phyloP scores from a whole-genome alignment of 2,113 vertebrate genomes.

The Pelecanoides urinatrix region DNA sequence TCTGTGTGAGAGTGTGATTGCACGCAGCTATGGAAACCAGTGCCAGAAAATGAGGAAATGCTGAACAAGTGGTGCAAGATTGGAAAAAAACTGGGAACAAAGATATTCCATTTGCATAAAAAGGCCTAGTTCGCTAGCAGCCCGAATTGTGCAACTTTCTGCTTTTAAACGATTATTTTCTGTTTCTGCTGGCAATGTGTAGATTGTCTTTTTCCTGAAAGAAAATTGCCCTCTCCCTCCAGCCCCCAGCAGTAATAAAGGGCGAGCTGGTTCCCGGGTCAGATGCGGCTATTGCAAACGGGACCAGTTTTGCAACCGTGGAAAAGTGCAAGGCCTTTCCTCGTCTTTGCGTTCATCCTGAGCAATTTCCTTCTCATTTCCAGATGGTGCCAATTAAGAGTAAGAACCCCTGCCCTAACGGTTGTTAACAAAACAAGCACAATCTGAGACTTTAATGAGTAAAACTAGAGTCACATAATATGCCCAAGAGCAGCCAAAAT shows the following conservation, averaged over 20 bases:
- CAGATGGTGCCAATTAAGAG: conserved; percentile 67
- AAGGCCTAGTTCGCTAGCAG: neutral
- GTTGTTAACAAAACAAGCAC: conserved; percentile 66
- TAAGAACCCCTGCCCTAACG: conserved; percentile 51
- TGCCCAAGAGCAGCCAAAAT: conserved; percentile 51
- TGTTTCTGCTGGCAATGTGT: neutral
- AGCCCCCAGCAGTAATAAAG: neutral
- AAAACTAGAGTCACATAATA: conserved; percentile 51
- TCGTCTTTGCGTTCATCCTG: neutral
- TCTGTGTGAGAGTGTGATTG: conserved; percentile 35
- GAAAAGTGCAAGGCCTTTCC: neutral
- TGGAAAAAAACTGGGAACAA: neutral
- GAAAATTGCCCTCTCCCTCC: neutral
- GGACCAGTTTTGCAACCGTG: conserved; percentile 11
- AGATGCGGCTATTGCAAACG: neutral
- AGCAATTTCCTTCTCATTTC: conserved; percentile 29
- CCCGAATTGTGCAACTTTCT: neutral
- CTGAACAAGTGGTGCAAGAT: neutral
- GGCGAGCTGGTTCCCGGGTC: neutral
- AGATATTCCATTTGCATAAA: conserved; percentile 34
- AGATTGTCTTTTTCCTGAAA: neutral
- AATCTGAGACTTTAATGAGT: conserved; percentile 63
- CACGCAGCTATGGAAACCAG: conserved; percentile 47
- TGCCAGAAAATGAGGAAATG: conserved; percentile 30
- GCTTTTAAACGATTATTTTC: neutral